Evolutionary conservation across 2,888 invertebrate genomes (phyloP), one percentile per base, ranked within the genome.

Genomic region (Dorcus parallelipipedus): DNA sequence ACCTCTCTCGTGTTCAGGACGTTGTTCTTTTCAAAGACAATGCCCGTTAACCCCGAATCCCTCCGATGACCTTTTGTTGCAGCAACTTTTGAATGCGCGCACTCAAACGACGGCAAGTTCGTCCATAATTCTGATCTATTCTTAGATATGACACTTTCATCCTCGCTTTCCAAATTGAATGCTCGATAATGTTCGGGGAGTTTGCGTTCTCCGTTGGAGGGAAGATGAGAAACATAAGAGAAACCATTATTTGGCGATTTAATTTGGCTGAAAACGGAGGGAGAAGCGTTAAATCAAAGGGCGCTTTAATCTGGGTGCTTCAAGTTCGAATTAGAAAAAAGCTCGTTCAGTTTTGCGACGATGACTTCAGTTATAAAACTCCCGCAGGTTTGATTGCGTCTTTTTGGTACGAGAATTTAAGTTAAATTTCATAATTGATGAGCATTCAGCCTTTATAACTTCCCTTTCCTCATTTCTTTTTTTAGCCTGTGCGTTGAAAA

Each of bases 31-130:
- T 45, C 45, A 20, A 17, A 45, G 45, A 45, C 45, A 45, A 45
- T 17, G n/a, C 20, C 5, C 26, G 26, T 33, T 33, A 33, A 33
- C 26, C 26, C 45, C n/a, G 20, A 45, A 3, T 45, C 45, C 23
- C 23, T 45, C 45, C 8, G 41, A 45, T 45, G 45, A 45, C 45
- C 45, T 45, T 45, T 45, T 45, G 45, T 45, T 45, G 14, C 45
- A 10, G 41, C 26, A 33, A 33, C 41, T 41, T 41, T 20, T 45
- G 45, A 45, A 45, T 45, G 45, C 14, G 14, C 9, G 23, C 45
- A 9, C 20, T 9, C 9, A 45, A 45, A 45, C 45, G 45, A 45
- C 45, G 45, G 9, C 20, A 45, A 45, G 20, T 10, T 45, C 14
- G 45, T 33, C 26, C 26, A 10, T 42, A 42, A 42, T 14, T 42